Evolutionary conservation across 1,140 invertebrate species (phyloP).

Genomic region (Drosophila lacertosa): DNA sequence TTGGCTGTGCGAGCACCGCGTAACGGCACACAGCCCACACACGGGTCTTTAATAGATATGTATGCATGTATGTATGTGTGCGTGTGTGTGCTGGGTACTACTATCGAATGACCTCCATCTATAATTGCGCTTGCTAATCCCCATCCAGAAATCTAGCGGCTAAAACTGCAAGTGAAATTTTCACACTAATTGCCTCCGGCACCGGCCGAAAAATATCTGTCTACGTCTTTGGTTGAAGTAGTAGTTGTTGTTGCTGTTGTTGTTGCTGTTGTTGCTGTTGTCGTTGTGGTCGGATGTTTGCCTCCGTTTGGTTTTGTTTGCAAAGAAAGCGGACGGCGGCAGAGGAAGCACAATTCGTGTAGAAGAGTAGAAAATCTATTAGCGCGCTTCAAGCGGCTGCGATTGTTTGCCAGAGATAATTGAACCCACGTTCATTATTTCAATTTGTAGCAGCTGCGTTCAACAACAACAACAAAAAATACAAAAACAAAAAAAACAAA

Average conservation of each 20-base stretch:
- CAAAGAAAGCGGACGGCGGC: slow-evolving; percentile 66
- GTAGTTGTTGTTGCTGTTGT: slow-evolving; percentile 17
- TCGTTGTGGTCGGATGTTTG: slow-evolving; percentile 16
- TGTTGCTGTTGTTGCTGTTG: background rate
- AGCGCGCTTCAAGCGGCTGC: slow-evolving; percentile 67
- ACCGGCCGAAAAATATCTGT: slow-evolving; percentile 59
- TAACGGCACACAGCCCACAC: slow-evolving; percentile 55
- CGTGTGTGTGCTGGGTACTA: slow-evolving; percentile 32
- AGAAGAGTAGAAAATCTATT: slow-evolving; percentile 75
- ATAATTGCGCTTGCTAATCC: slow-evolving; percentile 77
- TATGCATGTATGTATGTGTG: too few relatives aligned
- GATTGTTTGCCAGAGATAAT: slow-evolving; percentile 79
- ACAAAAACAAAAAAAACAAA: slow-evolving; percentile 4
- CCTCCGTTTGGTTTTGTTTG: slow-evolving; percentile 58
- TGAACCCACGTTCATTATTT: slow-evolving; percentile 81
- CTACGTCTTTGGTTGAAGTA: slow-evolving; percentile 24
- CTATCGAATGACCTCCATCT: slow-evolving; percentile 75
- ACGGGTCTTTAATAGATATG: slow-evolving; percentile 25
- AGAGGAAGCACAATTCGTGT: slow-evolving; percentile 45
- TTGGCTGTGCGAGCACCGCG: slow-evolving; percentile 5
- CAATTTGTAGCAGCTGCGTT: slow-evolving; percentile 63
- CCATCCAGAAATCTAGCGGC: slow-evolving; percentile 56
- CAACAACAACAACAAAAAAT: slow-evolving; percentile 14
- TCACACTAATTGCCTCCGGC: slow-evolving; percentile 72
- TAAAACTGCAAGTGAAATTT: slow-evolving; percentile 82